A percentile compares a stretch with the other conserved stretches of the same genome.
Conservation (phyloP, 2,113 vertebrate genomes). For the Proterorhinus semilunaris region DNA sequence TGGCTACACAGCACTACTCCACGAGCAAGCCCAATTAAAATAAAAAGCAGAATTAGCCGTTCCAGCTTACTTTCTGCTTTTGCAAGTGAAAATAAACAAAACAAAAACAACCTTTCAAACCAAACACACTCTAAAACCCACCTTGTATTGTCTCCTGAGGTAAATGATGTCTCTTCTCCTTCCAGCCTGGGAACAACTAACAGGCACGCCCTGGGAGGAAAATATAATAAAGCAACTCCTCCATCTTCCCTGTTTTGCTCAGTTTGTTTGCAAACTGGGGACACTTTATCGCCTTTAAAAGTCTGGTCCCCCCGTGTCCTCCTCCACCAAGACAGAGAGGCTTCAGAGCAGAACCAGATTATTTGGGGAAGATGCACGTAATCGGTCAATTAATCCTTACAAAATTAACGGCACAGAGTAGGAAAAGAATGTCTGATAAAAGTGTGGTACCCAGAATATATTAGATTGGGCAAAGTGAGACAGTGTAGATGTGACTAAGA, state of each 20-base stretch:
- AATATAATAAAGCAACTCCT: background rate
- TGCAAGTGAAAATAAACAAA: background rate
- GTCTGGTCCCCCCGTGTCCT: slow-evolving; percentile 34
- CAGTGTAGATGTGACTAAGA: slow-evolving; percentile 21
- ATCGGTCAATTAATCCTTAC: slow-evolving; percentile 34
- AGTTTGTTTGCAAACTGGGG: slow-evolving; percentile 7
- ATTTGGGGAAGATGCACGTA: slow-evolving; percentile 34
- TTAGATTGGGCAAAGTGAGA: slow-evolving; percentile 14
- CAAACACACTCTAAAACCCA: slow-evolving; percentile 38
- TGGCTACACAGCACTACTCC: no score
- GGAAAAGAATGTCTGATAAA: slow-evolving; percentile 18
- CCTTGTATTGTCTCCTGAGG: slow-evolving; percentile 64
- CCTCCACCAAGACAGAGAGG: slow-evolving; percentile 18
- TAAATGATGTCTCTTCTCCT: slow-evolving; percentile 58
- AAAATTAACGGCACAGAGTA: slow-evolving; percentile 36
- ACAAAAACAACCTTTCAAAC: background rate
- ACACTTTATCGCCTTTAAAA: slow-evolving; percentile 20
- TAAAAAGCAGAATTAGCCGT: no score
- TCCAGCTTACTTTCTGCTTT: no score
- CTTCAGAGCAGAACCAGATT: no score
- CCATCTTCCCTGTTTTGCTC: background rate
- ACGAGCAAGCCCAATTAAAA: no score
- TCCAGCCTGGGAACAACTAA: slow-evolving; percentile 21
- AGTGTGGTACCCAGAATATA: slow-evolving; percentile 20
- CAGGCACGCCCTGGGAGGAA: slow-evolving; percentile 40